phyloP scores from a whole-genome alignment of 2,113 vertebrate species.

The Zosterops borbonicus region DNA sequence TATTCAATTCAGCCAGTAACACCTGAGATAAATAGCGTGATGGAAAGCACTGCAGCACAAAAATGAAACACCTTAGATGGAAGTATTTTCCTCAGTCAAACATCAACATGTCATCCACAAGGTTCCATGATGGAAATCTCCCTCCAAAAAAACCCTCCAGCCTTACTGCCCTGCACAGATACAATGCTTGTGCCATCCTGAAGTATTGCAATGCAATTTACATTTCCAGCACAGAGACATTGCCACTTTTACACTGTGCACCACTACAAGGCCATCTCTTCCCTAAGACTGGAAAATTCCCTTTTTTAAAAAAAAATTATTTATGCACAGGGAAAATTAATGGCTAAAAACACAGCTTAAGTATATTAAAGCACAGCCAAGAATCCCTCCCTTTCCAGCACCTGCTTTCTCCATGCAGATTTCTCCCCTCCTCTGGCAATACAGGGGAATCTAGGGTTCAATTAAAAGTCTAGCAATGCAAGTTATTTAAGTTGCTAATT shows the following conservation, averaged over 20 bases:
- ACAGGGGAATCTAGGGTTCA: background rate
- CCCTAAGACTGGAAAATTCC: accelerated
- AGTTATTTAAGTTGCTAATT: background rate
- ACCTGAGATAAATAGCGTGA: accelerated
- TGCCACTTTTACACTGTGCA: background rate
- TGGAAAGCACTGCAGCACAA: background rate
- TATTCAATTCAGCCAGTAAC: background rate
- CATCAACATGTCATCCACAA: background rate
- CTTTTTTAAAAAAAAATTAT: background rate
- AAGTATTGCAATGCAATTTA: accelerated
- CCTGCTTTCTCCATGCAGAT: background rate
- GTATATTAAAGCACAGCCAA: background rate
- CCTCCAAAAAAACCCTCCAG: background rate
- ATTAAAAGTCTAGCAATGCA: background rate
- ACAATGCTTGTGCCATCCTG: background rate
- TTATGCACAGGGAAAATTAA: background rate
- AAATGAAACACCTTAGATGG: background rate
- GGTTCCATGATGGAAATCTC: background rate
- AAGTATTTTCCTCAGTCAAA: background rate
- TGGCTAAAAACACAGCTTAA: background rate
- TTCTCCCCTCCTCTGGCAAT: background rate
- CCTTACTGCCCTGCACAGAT: too few relatives aligned
- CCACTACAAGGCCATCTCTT: background rate
- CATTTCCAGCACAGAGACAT: background rate
- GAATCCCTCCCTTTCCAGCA: background rate